Percentiles rank a stretch among this genome's conserved stretches.
Evolutionary conservation across 2,888 invertebrate species (phyloP).

Genomic region (Drosophila buzzatii): DNA sequence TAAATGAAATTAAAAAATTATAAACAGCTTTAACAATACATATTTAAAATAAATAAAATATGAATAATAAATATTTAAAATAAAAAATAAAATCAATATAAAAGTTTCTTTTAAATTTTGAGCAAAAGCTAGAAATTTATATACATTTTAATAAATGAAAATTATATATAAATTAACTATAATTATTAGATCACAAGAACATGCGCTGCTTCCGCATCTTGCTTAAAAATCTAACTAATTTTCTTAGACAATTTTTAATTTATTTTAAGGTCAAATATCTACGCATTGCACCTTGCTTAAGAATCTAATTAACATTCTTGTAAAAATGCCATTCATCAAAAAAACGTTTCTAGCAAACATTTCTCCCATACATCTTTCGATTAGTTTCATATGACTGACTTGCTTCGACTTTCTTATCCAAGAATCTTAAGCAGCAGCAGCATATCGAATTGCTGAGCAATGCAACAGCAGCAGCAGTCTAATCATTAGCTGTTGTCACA

Average conservation of each 20-base stretch:
- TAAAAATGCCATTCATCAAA: slow-evolving; percentile 6
- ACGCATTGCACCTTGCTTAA: background rate
- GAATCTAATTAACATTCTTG: slow-evolving; percentile 2
- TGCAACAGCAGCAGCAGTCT: slow-evolving; percentile 37
- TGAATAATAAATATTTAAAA: too few species aligned
- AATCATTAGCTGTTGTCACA: slow-evolving; percentile 61
- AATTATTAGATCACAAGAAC: background rate
- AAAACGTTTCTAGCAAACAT: background rate
- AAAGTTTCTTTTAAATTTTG: too few species aligned
- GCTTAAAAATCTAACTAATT: background rate
- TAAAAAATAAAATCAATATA: too few species aligned
- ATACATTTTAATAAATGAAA: too few species aligned
- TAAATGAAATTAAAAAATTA: too few species aligned
- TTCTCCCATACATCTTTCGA: slow-evolving; percentile 60
- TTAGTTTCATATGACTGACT: slow-evolving; percentile 53
- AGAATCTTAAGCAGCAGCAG: slow-evolving; percentile 31
- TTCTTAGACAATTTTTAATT: background rate
- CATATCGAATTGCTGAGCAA: slow-evolving; percentile 63
- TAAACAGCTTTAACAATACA: too few species aligned
- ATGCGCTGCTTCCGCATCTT: too few species aligned
- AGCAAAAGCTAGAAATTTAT: too few species aligned
- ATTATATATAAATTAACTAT: too few species aligned
- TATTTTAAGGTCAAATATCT: background rate
- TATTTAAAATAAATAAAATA: too few species aligned
- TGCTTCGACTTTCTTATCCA: slow-evolving; percentile 19